A percentile compares a stretch with the other conserved stretches of the same genome.
phyloP scores from a whole-genome alignment of 2,888 invertebrate genomes.

The Trichogramma evanescens region DNA sequence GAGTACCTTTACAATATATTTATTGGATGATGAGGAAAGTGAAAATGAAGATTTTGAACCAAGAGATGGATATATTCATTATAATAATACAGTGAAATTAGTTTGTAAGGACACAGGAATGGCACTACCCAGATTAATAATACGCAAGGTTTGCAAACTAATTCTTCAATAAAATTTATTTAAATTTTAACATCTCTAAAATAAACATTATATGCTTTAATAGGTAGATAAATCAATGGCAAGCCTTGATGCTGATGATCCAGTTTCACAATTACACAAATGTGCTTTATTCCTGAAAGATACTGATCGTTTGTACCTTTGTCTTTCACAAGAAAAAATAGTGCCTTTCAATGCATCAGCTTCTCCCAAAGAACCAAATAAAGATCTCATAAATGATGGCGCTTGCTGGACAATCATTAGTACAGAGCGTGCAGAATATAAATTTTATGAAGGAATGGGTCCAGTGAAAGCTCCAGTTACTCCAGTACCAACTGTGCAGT shows the following conservation, averaged over 20 bases:
- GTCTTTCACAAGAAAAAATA: slow-evolving; percentile 95
- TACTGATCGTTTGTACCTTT: slow-evolving; percentile 97
- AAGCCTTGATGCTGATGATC: slow-evolving; percentile 51
- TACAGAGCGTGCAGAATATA: slow-evolving; percentile 96
- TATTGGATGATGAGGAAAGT: slow-evolving; percentile 79
- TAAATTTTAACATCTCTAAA: no score
- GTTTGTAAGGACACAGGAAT: slow-evolving; percentile 80
- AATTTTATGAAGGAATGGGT: slow-evolving; percentile 82
- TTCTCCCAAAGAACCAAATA: slow-evolving; percentile 16
- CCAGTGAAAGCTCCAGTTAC: slow-evolving; percentile 71
- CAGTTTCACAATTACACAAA: slow-evolving; percentile 51
- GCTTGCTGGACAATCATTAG: slow-evolving; percentile 22
- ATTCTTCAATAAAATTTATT: no score
- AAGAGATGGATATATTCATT: slow-evolving; percentile 96
- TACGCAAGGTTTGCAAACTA: slow-evolving; percentile 55
- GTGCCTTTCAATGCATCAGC: slow-evolving; percentile 95
- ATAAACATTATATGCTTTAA: not conserved
- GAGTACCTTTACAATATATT: slow-evolving; percentile 20
- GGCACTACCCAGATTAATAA: slow-evolving; percentile 53
- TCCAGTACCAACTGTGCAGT: slow-evolving; percentile 93
- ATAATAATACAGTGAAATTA: slow-evolving; percentile 70
- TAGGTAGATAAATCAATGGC: slow-evolving; percentile 98
- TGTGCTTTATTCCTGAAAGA: slow-evolving; percentile 99
- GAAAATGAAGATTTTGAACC: slow-evolving; percentile 91
- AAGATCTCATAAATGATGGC: slow-evolving; percentile 19